A percentile compares a stretch with the other conserved stretches of the same genome.
Evolutionary conservation across 1,140 invertebrate species (phyloP).

Genomic region (Pectinophora gossypiella): DNA sequence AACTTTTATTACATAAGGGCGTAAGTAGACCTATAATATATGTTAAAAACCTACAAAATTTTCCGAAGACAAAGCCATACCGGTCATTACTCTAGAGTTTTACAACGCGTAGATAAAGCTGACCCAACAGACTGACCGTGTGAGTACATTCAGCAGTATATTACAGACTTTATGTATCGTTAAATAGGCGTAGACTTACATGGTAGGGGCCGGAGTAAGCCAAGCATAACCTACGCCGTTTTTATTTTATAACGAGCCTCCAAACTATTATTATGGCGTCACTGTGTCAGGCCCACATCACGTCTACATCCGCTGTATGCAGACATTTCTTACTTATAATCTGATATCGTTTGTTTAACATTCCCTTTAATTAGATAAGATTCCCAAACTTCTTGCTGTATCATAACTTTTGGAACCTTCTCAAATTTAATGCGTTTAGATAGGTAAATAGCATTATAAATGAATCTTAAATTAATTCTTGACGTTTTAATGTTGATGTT

Average conservation of each 20-base stretch:
- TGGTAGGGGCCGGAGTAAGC: constrained; percentile 43
- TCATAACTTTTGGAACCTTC: constrained; percentile 21
- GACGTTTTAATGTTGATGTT: constrained; percentile 58
- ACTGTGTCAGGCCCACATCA: constrained; percentile 63
- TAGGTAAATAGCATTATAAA: constrained; percentile 35
- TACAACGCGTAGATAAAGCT: not conserved
- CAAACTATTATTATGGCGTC: constrained; percentile 67
- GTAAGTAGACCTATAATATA: too few relatives aligned
- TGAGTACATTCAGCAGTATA: not conserved
- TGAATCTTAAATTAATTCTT: constrained; percentile 52
- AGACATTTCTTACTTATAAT: constrained; percentile 44
- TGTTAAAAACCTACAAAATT: too few relatives aligned
- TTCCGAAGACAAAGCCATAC: too few relatives aligned
- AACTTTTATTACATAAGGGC: too few relatives aligned
- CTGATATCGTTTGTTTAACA: constrained; percentile 50
- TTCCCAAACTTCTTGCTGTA: constrained; percentile 20
- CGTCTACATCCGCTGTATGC: constrained; percentile 59
- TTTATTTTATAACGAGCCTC: constrained; percentile 63
- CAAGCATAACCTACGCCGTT: constrained; percentile 57
- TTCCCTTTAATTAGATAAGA: constrained; percentile 28
- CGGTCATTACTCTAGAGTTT: not conserved
- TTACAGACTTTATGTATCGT: constrained; percentile 25
- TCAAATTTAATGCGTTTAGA: constrained; percentile 14
- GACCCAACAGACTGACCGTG: not conserved
- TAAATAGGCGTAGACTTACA: constrained; percentile 45